Evolutionary conservation across 2,113 vertebrate species (phyloP).

Genomic region (Xenotilapia longispinis): DNA sequence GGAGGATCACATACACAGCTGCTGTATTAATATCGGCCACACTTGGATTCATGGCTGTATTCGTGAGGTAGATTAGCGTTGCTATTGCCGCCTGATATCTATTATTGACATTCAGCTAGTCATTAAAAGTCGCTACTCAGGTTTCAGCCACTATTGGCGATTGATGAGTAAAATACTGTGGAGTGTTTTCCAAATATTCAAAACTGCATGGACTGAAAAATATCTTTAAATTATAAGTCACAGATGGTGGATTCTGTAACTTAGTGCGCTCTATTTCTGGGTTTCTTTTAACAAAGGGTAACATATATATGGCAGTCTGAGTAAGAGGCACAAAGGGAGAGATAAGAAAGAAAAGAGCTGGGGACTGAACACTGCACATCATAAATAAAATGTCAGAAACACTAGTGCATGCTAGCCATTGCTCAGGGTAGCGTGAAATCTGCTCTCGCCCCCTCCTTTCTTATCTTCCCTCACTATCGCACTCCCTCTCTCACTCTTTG

Average conservation of each 20-base stretch:
- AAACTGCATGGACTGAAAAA: not conserved
- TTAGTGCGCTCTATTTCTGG: not conserved
- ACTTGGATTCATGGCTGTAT: constrained; percentile 1
- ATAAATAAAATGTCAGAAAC: constrained; percentile 70
- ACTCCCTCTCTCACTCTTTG: constrained; percentile 15
- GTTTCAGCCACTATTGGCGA: not conserved
- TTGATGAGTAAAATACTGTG: not conserved
- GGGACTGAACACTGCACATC: constrained; percentile 45
- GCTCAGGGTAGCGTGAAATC: constrained; percentile 66
- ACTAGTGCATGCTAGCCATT: constrained; percentile 50
- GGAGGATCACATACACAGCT: not conserved
- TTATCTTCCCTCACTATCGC: constrained; percentile 38
- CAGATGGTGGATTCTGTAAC: not conserved
- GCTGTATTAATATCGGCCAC: not conserved
- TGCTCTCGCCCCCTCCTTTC: constrained; percentile 42
- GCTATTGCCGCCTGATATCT: not conserved
- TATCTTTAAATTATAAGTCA: not conserved
- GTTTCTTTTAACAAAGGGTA: not conserved
- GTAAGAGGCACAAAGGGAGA: not conserved
- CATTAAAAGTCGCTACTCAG: not conserved
- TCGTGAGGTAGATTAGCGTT: not conserved
- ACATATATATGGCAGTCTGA: not conserved
- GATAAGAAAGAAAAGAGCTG: constrained; percentile 11
- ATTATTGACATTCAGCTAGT: not conserved
- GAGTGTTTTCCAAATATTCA: not conserved